Base-by-base conservation (phyloP, 2,113 vertebrate species). In the Puma concolor region DNA sequence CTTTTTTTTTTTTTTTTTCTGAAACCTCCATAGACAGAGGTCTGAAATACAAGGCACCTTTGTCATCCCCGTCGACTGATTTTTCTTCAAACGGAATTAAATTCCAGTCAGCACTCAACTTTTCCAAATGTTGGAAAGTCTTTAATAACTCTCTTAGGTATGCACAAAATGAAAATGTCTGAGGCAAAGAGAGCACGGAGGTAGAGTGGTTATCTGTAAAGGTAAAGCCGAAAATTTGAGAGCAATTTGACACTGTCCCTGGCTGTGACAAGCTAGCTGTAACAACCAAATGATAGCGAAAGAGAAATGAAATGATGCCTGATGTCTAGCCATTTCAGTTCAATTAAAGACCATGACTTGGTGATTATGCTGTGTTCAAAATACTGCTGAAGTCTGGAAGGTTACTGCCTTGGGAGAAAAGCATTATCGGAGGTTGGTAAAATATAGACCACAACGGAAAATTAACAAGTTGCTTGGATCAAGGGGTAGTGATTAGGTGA, bases 161-260 rank as follows among this genome's bases (percentile, higher is more conserved):
- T 81, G 64, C 81, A 54, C 31, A 88, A 92, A 93, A 95, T 88
- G 29, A 88, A 95, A 95, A 66, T 86, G 31, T 50, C 69, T 81
- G 60, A 94, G 82, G 66, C 23, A 91, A 93, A 87, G 23, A 83
- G 60, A 90, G 7, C 4, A 60, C 66, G 48, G 27, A 79, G 7
- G 36, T 21, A 92, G 63, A 71, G 3, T 80, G 16, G 31, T 60
- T 97, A 69, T 85, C 44, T 79, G 93, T 92, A 48, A 89, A 92
- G 92, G 64, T 41, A 94, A 90, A 83, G 76, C 8, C 50, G 71
- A 50, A 95, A 82, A 84, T 69, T 33, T 63, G 50, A 94, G 69
- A 91, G 31, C 66, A 88, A 92, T 90, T 81, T 84, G 41, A 96
- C n/a, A 84, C 64, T 64, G 63, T 84, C 48, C 17, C 48, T 88